Percentiles rank a stretch among this genome's conserved stretches.
Conservation (phyloP, 2,113 vertebrate genomes). For the Herpetotheres cachinnans region DNA sequence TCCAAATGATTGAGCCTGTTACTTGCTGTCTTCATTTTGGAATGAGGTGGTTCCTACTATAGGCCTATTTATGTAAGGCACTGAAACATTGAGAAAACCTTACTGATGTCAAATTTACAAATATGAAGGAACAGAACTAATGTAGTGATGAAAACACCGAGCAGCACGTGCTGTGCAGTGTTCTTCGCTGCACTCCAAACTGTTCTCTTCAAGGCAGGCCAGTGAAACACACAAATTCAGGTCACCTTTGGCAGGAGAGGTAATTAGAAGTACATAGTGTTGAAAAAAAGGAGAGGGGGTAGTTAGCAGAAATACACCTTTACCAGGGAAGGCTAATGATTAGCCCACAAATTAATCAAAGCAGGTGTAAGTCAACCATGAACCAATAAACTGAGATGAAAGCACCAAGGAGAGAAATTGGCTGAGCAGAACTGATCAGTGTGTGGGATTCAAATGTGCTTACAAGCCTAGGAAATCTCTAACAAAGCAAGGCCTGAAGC, state of each 20-base stretch:
- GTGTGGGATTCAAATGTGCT: background rate
- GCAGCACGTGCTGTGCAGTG: rapidly evolving
- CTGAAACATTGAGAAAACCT: background rate
- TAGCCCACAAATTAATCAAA: background rate
- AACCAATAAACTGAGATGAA: background rate
- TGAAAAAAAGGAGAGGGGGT: background rate
- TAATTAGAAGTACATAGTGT: background rate
- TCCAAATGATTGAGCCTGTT: background rate
- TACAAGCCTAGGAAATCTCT: background rate
- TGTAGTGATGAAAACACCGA: background rate
- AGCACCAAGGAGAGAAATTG: background rate
- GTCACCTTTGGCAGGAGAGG: background rate
- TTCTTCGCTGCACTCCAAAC: background rate
- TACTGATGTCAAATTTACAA: background rate
- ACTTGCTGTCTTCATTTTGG: background rate
- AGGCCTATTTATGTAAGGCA: background rate
- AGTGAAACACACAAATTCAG: background rate
- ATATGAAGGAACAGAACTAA: background rate
- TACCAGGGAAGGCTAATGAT: background rate
- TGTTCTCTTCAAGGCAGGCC: background rate
- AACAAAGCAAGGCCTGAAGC: background rate
- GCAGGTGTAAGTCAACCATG: background rate
- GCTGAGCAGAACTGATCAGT: background rate
- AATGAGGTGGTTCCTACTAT: background rate
- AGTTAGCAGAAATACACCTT: background rate